These are phyloP conservation scores for Xerus rutilus DNA, from an alignment of 2,797 vertebrate genomes.

Conservation along the genomic window DNA sequence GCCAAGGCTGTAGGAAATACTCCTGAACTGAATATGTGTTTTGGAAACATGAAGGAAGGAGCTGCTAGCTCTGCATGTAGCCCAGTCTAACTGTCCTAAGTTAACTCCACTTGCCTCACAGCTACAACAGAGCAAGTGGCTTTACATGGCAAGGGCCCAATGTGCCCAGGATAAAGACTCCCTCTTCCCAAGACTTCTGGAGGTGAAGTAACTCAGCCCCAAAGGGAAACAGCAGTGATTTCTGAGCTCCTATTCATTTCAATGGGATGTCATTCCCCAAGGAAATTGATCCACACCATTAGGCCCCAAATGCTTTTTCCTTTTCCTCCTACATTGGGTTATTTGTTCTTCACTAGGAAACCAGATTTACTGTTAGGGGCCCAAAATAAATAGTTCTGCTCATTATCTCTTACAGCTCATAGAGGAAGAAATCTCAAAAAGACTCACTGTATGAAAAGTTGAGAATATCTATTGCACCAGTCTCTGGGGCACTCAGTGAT, in stretches of 20 bases:
- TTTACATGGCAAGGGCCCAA: not conserved
- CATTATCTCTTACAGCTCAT: conserved; percentile 28
- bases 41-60: not conserved
- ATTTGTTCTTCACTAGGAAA: conserved; percentile 48
- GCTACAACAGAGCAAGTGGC: not conserved
- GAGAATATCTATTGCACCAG: not conserved
- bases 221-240: conserved; percentile 15
- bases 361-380: not conserved
- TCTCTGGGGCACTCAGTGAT: not conserved
- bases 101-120: not conserved
- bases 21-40: not conserved
- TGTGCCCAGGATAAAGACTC: not conserved
- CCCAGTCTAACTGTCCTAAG: not conserved
- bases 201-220: not conserved
- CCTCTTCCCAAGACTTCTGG: not conserved
- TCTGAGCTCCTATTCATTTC: conserved; percentile 1
- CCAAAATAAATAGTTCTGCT: conserved; percentile 52
- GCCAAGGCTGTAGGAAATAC: not conserved
- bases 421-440: conserved; percentile 47
- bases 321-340: conserved; percentile 34
- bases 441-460: not conserved
- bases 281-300: not conserved
- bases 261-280: not conserved
- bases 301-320: not conserved
- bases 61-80: not conserved